A percentile compares a stretch with the other conserved stretches of the same genome.
Evolutionary conservation across 1,140 invertebrate genomes (phyloP).

Genomic region (Trinorchestia longiramus): DNA sequence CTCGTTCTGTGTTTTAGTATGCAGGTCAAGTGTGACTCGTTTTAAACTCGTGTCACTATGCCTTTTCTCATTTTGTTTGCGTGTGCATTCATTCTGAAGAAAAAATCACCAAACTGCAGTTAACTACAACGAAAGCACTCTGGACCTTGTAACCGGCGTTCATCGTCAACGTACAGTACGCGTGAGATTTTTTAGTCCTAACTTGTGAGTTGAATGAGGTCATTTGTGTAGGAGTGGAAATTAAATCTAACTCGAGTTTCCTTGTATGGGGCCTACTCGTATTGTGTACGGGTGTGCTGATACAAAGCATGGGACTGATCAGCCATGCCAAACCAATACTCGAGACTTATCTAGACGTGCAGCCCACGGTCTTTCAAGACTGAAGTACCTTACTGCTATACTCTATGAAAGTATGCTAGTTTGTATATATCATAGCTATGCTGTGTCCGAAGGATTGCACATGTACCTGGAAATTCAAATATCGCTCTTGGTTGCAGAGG

Average conservation of each 20-base stretch:
- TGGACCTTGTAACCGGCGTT: neutral
- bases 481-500: conserved; percentile 74
- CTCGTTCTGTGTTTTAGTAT: neutral
- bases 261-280: too few relatives aligned
- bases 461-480: too few relatives aligned
- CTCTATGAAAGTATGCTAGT: too few relatives aligned
- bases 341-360: too few relatives aligned
- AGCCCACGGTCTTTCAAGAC: too few relatives aligned
- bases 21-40: neutral
- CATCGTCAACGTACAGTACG: neutral
- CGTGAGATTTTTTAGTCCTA: neutral
- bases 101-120: neutral
- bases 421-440: too few relatives aligned
- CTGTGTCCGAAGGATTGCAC: too few relatives aligned
- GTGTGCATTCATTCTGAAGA: neutral
- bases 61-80: neutral
- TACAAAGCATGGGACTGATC: too few relatives aligned
- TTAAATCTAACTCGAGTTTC: neutral
- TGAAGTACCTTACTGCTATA: too few relatives aligned
- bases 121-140: neutral
- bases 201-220: neutral
- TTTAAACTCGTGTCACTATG: neutral
- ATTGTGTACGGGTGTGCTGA: too few relatives aligned
- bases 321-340: too few relatives aligned
- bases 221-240: neutral